Evolutionary conservation across 2,113 vertebrate species (phyloP), one percentile per base, ranked within the genome.

Genomic region (Pimephales promelas): DNA sequence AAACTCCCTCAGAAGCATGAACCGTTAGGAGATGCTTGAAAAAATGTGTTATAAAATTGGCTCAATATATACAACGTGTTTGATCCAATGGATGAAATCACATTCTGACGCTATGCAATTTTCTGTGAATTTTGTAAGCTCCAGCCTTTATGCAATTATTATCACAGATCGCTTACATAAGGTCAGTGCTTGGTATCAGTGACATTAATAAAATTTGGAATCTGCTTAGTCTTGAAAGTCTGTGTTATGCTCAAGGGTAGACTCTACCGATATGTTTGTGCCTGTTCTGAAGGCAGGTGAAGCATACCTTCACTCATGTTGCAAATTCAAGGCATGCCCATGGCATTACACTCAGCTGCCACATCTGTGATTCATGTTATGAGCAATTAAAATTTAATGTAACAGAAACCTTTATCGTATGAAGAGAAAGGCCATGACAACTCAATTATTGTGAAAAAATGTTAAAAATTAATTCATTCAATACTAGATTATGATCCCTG

Each of bases 201-300:
- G 36, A 82, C 20, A 43, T 54, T 64, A 56, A 84, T 86, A 45
- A 72, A 81, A 40, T 72, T 3, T 82, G 86, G 71, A 89, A 88
- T 86, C 62, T 84, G 86, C 64, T 87, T 79, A 80, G 83, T 81
- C 85, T 87, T 86, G 84, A 81, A 87, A 59, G 45, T 76, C 74
- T 54, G 7, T 49, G 13, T 4, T 49, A 14, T 54, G 52, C 52
- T 82, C 31, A 57, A 81, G 83, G 76, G 74, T 47, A 76, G 61
- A 31, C 56, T 59, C 56, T 81, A 49, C 72, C 36, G 70, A 61
- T 83, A 62, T 64, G 76, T 64, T 56, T 59, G 57, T 81, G 84
- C 71, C 82, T 71, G 34, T 75, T 56, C 59, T n/a, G 22, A 34
- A 61, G 73, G 24, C 79, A 86, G 71, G 47, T 89, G 49, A 86